These are phyloP conservation scores for Scaptodrosophila lebanonensis DNA, from an alignment of 1,140 invertebrate genomes.

Conservation along the genomic window DNA sequence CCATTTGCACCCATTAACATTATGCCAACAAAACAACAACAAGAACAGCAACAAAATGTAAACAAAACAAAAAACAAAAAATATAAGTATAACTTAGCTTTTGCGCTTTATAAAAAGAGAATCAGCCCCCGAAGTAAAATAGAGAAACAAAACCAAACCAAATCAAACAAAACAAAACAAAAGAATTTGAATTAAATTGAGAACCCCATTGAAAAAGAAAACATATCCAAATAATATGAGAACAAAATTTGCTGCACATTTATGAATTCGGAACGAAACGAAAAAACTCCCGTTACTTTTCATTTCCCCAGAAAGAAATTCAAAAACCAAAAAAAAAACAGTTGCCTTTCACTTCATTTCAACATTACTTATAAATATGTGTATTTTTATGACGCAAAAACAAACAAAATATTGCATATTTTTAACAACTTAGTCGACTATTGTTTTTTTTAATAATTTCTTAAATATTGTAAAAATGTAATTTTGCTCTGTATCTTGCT, in stretches of 20 bases:
- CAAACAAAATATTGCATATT: conserved; percentile 15
- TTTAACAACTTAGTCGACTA: conserved; percentile 27
- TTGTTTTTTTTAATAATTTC: conserved; percentile 20
- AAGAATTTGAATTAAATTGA: conserved; percentile 31
- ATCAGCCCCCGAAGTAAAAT: too few species aligned
- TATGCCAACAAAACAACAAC: conserved; percentile 17
- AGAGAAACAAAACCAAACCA: conserved; percentile 4
- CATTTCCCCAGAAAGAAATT: conserved; percentile 6
- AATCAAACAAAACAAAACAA: background rate
- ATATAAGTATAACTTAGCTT: conserved; percentile 23
- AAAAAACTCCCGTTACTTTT: conserved; percentile 17
- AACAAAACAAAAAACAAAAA: conserved; percentile 14
- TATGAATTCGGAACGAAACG: conserved; percentile 28
- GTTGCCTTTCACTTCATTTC: too few species aligned
- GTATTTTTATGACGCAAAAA: too few species aligned
- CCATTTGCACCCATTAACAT: too few species aligned
- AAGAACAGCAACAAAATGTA: conserved; percentile 24
- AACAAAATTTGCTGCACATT: conserved; percentile 30
- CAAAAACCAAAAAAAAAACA: conserved; percentile 3
- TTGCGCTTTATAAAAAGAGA: conserved; percentile 47
- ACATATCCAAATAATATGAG: conserved; percentile 20
- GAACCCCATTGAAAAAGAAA: conserved; percentile 38
- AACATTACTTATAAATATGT: too few species aligned
- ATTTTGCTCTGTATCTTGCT: conserved; percentile 42
- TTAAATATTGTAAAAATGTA: conserved; percentile 39